Conservation (phyloP, 2,888 invertebrate genomes). For the Campoplex nolae region DNA sequence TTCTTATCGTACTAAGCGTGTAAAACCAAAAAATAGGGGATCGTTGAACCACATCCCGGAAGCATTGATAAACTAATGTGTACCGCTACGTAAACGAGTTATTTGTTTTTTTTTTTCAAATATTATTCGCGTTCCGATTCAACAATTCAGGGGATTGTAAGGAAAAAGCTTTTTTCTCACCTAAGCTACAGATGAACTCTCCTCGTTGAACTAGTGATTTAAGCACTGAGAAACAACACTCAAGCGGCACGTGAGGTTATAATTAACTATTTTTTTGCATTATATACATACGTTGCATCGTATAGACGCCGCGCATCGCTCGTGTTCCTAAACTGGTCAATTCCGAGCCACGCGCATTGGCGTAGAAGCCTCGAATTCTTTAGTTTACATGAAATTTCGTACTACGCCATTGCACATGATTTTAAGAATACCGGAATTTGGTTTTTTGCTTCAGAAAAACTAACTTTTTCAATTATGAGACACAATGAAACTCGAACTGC, state of each 20-base stretch:
- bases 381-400: neutral
- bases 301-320: slow-evolving; percentile 72
- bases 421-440: slow-evolving; percentile 21
- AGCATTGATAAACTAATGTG: slow-evolving; percentile 38
- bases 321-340: slow-evolving; percentile 72
- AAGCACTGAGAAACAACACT: slow-evolving; percentile 73
- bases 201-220: slow-evolving; percentile 54
- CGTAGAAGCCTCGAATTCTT: slow-evolving; percentile 27
- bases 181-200: slow-evolving; percentile 20
- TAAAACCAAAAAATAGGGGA: slow-evolving; percentile 27
- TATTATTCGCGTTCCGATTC: slow-evolving; percentile 30
- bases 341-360: slow-evolving; percentile 74
- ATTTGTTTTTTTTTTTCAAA: slow-evolving; percentile 22
- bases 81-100: neutral
- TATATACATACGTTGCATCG: slow-evolving; percentile 64
- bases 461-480: neutral
- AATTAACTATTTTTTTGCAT: slow-evolving; percentile 73
- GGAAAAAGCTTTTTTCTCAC: slow-evolving; percentile 43
- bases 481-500: neutral
- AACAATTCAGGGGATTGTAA: neutral
- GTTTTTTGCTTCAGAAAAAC: neutral
- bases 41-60: slow-evolving; percentile 47
- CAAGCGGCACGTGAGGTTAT: slow-evolving; percentile 75
- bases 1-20: slow-evolving; percentile 48
- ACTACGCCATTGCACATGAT: slow-evolving; percentile 9